A percentile compares a stretch with the other conserved stretches of the same genome.
Conservation (phyloP, 1,140 invertebrate species). For the Glossosoma conforme region DNA sequence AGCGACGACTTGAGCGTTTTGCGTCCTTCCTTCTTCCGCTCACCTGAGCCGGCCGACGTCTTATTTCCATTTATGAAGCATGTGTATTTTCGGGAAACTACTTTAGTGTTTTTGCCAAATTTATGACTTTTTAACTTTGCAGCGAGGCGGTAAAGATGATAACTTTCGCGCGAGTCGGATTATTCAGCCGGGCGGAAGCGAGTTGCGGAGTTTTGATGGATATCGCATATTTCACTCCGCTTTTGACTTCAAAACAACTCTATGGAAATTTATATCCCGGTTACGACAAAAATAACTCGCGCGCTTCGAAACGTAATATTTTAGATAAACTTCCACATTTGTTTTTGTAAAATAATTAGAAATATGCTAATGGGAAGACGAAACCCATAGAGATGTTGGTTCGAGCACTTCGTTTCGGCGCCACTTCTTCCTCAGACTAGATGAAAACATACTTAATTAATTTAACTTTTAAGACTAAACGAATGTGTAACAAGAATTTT, state of each 20-base stretch:
- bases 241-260: background rate
- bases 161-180: constrained; percentile 17
- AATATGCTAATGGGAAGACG: too few species aligned
- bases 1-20: constrained; percentile 4
- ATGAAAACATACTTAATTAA: too few species aligned
- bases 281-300: too few species aligned
- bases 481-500: too few species aligned
- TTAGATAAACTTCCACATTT: too few species aligned
- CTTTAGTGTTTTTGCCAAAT: constrained; percentile 25
- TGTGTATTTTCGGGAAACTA: constrained; percentile 23
- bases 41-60: constrained; percentile 13
- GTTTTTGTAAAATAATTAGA: too few species aligned
- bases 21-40: background rate
- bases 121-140: constrained; percentile 29
- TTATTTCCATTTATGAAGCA: constrained; percentile 28
- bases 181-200: constrained; percentile 17
- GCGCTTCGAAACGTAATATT: too few species aligned
- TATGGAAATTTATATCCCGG: too few species aligned
- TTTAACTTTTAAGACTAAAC: too few species aligned
- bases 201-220: constrained; percentile 13
- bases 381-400: too few species aligned
- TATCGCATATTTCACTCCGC: constrained; percentile 15
- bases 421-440: too few species aligned
- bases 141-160: constrained; percentile 22
- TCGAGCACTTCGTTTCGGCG: too few species aligned